phyloP scores from a whole-genome alignment of 2,113 vertebrate genomes.

The Atractosteus spatula region DNA sequence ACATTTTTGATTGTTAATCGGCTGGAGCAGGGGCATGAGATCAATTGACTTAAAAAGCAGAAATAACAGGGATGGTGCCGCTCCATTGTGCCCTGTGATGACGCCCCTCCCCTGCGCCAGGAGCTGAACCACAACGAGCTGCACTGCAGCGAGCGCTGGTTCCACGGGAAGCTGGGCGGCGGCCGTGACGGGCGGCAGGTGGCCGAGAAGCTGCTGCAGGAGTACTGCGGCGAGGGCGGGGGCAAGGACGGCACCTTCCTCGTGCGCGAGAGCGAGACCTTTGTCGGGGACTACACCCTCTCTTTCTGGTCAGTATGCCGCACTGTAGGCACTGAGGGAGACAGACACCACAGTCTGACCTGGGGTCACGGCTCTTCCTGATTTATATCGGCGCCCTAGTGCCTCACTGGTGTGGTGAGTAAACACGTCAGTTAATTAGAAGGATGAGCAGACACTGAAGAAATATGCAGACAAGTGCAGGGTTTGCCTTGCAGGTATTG shows the following conservation, averaged over 20 bases:
- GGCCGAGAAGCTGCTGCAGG: slow-evolving; percentile 80
- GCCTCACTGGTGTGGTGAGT: not conserved
- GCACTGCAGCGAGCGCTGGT: slow-evolving; percentile 82
- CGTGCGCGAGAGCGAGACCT: slow-evolving; percentile 83
- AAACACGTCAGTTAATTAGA: too few species aligned
- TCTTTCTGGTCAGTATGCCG: slow-evolving; percentile 77
- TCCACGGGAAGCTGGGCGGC: slow-evolving; percentile 80
- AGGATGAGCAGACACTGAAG: too few species aligned
- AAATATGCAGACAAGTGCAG: too few species aligned
- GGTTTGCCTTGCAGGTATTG: too few species aligned
- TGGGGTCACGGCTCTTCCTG: not conserved
- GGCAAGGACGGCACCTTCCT: slow-evolving; percentile 83
- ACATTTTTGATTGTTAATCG: too few species aligned
- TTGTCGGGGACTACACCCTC: slow-evolving; percentile 82
- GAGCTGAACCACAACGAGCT: slow-evolving; percentile 84
- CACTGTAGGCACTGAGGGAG: not conserved
- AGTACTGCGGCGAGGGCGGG: slow-evolving; percentile 74
- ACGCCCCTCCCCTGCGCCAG: slow-evolving; percentile 37
- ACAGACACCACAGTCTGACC: not conserved
- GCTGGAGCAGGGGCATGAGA: too few species aligned
- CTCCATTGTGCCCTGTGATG: too few species aligned
- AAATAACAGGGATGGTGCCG: too few species aligned
- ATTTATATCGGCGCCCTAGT: not conserved
- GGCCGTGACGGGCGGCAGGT: slow-evolving; percentile 79
- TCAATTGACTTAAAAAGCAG: too few species aligned